These are phyloP conservation scores for Hirudo medicinalis DNA, from an alignment of 1,140 invertebrate species.

Conservation along the genomic window DNA sequence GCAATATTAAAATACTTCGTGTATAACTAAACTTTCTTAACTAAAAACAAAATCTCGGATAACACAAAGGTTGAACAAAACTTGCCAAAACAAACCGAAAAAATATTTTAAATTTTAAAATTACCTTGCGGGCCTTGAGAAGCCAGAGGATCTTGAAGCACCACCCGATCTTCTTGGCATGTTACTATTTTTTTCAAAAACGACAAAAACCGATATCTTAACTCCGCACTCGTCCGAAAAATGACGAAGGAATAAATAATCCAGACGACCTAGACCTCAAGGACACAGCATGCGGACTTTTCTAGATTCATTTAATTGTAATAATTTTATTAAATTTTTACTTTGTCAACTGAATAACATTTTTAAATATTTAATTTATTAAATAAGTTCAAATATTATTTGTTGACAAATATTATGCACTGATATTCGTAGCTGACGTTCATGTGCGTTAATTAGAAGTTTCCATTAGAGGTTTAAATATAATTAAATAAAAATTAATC, in stretches of 20 bases:
- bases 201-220: slow-evolving; percentile 28
- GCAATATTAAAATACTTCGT: too few relatives aligned
- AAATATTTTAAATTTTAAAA: too few relatives aligned
- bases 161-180: slow-evolving; percentile 14
- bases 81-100: too few relatives aligned
- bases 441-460: neutral
- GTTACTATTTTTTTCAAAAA: neutral
- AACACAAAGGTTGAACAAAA: too few relatives aligned
- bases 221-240: slow-evolving; percentile 23
- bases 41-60: too few relatives aligned
- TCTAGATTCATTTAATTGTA: neutral
- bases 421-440: neutral
- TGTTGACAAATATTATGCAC: too few relatives aligned
- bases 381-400: too few relatives aligned
- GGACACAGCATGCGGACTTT: neutral
- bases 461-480: neutral
- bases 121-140: too few relatives aligned
- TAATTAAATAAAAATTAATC: neutral
- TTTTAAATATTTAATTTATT: too few relatives aligned
- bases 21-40: too few relatives aligned
- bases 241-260: neutral
- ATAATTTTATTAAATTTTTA: neutral
- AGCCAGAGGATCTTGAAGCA: neutral
- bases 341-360: too few relatives aligned
- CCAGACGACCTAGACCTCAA: too few relatives aligned